Conservation (phyloP, 2,888 invertebrate species). For the Epirrhoe tristata region DNA sequence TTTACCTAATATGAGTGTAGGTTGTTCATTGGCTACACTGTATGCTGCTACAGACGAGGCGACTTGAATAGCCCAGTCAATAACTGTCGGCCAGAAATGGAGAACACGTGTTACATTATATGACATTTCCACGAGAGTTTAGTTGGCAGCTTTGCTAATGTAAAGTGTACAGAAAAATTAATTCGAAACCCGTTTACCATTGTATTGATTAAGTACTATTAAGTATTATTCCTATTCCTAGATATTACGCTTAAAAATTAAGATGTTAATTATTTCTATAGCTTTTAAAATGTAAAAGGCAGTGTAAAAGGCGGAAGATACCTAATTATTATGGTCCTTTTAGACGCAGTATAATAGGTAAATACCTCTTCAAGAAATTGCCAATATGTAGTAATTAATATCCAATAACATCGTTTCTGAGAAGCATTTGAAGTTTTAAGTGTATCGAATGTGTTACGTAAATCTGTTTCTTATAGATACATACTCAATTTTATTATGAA, state of each 20-base stretch:
- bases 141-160: constrained; percentile 12
- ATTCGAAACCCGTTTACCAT: too few species aligned
- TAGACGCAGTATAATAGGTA: background rate
- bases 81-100: constrained; percentile 63
- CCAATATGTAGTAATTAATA: too few species aligned
- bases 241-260: too few species aligned
- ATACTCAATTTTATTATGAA: too few species aligned
- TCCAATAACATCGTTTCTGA: too few species aligned
- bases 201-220: too few species aligned
- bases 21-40: background rate
- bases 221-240: background rate
- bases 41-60: constrained; percentile 10
- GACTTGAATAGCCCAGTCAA: constrained; percentile 51
- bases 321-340: constrained; percentile 6
- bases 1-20: too few species aligned
- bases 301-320: background rate
- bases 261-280: background rate
- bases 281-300: constrained; percentile 6
- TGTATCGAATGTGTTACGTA: too few species aligned
- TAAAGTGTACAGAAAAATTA: too few species aligned
- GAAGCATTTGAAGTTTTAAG: too few species aligned
- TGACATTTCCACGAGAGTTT: constrained; percentile 11
- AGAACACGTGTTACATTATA: constrained; percentile 58
- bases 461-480: too few species aligned
- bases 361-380: too few species aligned